A percentile compares a stretch with the other conserved stretches of the same genome.
phyloP scores from a whole-genome alignment of 2,113 vertebrate genomes.

The Festucalex cinctus region DNA sequence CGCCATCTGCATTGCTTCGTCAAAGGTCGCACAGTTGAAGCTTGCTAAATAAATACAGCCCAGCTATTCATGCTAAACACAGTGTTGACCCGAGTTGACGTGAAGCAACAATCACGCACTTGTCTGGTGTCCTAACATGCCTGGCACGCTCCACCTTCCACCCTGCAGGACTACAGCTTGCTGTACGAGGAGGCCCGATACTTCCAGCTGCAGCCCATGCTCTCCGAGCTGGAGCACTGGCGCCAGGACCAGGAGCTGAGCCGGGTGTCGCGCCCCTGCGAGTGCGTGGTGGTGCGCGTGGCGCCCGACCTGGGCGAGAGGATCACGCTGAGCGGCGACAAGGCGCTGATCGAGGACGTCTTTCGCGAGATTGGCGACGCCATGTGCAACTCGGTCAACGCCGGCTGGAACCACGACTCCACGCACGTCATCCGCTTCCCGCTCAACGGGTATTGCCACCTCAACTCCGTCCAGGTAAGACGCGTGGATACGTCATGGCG shows the following conservation, averaged over 20 bases:
- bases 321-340: slow-evolving; percentile 94
- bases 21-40: neutral
- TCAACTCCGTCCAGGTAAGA: slow-evolving; percentile 96
- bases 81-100: neutral
- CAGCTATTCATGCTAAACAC: neutral
- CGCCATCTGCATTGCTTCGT: neutral
- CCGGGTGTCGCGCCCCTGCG: slow-evolving; percentile 87
- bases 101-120: neutral
- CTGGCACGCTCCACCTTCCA: neutral
- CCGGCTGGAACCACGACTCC: slow-evolving; percentile 84
- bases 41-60: neutral
- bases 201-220: slow-evolving; percentile 96
- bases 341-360: slow-evolving; percentile 95
- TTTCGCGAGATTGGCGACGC: slow-evolving; percentile 96
- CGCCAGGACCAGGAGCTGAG: slow-evolving; percentile 88
- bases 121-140: neutral
- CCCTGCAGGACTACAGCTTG: slow-evolving; percentile 87
- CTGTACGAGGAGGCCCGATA: slow-evolving; percentile 97
- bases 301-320: slow-evolving; percentile 94
- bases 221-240: slow-evolving; percentile 94
- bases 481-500: neutral
- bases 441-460: slow-evolving; percentile 96
- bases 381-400: slow-evolving; percentile 97
- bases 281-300: slow-evolving; percentile 94
- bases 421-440: slow-evolving; percentile 97